These are phyloP conservation scores for Philypnodon macrostomus DNA, from an alignment of 2,797 vertebrate species.

Conservation along the genomic window DNA sequence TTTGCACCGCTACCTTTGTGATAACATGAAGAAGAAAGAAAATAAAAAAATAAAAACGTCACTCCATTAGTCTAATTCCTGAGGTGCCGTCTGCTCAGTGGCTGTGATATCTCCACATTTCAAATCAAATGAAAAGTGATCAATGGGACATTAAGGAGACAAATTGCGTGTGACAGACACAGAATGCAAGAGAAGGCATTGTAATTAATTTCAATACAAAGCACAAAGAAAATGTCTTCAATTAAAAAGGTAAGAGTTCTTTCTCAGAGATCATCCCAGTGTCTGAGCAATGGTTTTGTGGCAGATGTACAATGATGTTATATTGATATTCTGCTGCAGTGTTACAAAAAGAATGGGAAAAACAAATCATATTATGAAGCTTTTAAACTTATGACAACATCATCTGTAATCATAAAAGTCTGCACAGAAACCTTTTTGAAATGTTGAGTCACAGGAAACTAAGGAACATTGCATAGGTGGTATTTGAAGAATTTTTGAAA, in stretches of 20 bases:
- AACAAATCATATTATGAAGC: background rate
- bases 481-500: too few relatives aligned
- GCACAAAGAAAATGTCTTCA: conserved; percentile 51
- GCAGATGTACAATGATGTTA: conserved; percentile 16
- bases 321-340: background rate
- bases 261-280: conserved; percentile 46
- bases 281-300: conserved; percentile 27
- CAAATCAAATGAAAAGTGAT: conserved; percentile 73
- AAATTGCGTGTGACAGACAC: conserved; percentile 56
- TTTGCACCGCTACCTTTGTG: conserved; percentile 65
- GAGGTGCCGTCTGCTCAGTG: conserved; percentile 53
- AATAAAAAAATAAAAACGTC: conserved; percentile 21
- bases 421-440: background rate
- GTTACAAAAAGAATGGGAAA: background rate
- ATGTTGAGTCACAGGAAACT: background rate
- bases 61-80: conserved; percentile 75
- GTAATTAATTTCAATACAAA: conserved; percentile 64
- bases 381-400: background rate
- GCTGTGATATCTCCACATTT: conserved; percentile 63
- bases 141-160: conserved; percentile 71
- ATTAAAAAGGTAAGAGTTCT: conserved; percentile 62
- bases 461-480: background rate
- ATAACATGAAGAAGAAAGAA: conserved; percentile 33
- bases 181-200: conserved; percentile 57
- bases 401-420: conserved; percentile 11